These are phyloP conservation scores for Sycobia sp. DNA, from an alignment of 1,140 invertebrate species.

Conservation along the genomic window DNA sequence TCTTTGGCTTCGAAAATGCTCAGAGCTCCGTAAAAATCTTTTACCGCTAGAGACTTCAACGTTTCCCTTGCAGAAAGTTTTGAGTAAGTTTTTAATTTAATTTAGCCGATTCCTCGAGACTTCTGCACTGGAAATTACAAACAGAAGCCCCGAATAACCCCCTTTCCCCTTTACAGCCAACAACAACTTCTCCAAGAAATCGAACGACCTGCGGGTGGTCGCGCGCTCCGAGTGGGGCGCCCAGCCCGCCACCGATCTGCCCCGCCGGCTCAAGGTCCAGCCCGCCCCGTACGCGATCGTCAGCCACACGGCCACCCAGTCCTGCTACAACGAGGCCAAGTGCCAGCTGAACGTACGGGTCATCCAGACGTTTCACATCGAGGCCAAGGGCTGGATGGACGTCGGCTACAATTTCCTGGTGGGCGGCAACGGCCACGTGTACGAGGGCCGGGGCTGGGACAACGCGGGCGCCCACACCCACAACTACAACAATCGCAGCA, in stretches of 20 bases:
- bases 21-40: no score
- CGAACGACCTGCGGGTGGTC: slow-evolving; percentile 2
- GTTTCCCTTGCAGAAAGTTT: no score
- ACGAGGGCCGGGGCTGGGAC: slow-evolving; percentile 76
- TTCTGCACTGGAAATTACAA: background rate
- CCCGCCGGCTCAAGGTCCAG: slow-evolving; percentile 40
- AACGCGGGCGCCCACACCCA: slow-evolving; percentile 72
- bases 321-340: slow-evolving; percentile 63
- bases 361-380: slow-evolving; percentile 77
- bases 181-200: slow-evolving; percentile 16
- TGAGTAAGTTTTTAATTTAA: no score
- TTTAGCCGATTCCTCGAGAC: background rate
- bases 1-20: no score
- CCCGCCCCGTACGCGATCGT: slow-evolving; percentile 78
- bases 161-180: slow-evolving; percentile 2
- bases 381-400: slow-evolving; percentile 68
- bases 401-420: slow-evolving; percentile 50
- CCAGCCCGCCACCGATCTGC: slow-evolving; percentile 2
- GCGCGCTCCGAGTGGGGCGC: slow-evolving; percentile 14
- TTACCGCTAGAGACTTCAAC: no score
- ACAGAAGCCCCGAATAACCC: background rate
- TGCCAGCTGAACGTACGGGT: slow-evolving; percentile 63
- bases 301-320: slow-evolving; percentile 69
- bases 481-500: slow-evolving; percentile 71
- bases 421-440: slow-evolving; percentile 74